Percentiles rank a stretch among this genome's conserved stretches.
These are phyloP conservation scores for Cydia amplana DNA, from an alignment of 1,140 invertebrate genomes.

Conservation along the genomic window DNA sequence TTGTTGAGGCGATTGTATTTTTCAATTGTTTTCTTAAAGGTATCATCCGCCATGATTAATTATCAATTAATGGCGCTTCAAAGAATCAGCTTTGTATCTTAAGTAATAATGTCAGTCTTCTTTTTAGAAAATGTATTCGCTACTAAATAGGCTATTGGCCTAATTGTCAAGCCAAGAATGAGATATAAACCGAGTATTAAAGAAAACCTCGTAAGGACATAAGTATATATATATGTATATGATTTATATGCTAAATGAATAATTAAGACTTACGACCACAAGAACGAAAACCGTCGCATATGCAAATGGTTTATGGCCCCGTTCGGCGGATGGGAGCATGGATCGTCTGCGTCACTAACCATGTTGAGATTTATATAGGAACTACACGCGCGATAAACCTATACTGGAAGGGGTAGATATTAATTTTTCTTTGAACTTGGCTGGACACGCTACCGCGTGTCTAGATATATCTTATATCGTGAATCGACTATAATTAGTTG, in stretches of 20 bases:
- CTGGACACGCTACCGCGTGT: no score
- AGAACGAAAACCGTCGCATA: slow-evolving; percentile 52
- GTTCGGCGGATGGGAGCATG: slow-evolving; percentile 5
- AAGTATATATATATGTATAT: not conserved
- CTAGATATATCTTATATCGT: no score
- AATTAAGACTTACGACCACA: slow-evolving; percentile 36
- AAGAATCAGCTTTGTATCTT: not conserved
- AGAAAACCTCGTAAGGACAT: not conserved
- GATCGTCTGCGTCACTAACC: slow-evolving; percentile 14
- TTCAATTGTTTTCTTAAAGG: not conserved
- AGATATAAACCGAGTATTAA: no score
- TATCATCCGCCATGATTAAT: not conserved
- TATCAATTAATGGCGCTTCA: slow-evolving; percentile 19
- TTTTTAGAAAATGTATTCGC: not conserved
- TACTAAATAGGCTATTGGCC: not conserved
- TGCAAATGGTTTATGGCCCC: slow-evolving; percentile 61
- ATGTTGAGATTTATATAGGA: slow-evolving; percentile 2
- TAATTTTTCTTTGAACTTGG: no score
- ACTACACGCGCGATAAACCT: not conserved
- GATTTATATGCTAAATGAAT: not conserved
- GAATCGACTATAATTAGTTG: no score
- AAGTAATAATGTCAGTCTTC: not conserved
- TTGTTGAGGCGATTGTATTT: slow-evolving; percentile 33
- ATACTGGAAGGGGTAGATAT: not conserved
- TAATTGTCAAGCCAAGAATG: no score